A percentile compares a stretch with the other conserved stretches of the same genome.
Evolutionary conservation across 2,113 vertebrate genomes (phyloP).

Genomic region (Choloepus hoffmanni): DNA sequence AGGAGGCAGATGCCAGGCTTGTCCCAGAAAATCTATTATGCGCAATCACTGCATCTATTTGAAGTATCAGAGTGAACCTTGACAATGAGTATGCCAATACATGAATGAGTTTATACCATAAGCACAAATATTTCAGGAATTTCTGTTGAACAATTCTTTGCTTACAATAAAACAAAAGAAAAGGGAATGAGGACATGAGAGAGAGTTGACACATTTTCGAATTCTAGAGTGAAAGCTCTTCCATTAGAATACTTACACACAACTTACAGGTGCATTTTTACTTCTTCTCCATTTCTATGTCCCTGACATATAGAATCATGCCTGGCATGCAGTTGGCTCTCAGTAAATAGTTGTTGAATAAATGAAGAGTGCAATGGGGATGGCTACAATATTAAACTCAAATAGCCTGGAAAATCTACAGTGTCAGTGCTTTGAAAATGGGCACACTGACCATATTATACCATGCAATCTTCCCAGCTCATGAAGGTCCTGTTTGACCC

Average conservation of each 20-base stretch:
- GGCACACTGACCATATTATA: neutral
- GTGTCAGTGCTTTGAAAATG: neutral
- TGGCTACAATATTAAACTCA: neutral
- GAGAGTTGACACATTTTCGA: neutral
- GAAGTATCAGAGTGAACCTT: neutral
- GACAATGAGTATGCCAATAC: neutral
- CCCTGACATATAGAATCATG: neutral
- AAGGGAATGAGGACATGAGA: neutral
- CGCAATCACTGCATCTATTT: neutral
- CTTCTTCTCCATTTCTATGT: too few relatives aligned
- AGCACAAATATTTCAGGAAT: neutral
- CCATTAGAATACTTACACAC: neutral
- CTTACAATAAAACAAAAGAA: neutral
- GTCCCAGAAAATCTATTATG: neutral
- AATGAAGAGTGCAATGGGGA: neutral
- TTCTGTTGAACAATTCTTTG: neutral
- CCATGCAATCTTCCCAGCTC: neutral
- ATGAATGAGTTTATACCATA: neutral
- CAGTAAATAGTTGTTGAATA: neutral
- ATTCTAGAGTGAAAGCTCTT: neutral
- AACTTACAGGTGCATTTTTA: neutral
- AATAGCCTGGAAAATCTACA: neutral
- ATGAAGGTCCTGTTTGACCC: neutral
- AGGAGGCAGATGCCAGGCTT: neutral
- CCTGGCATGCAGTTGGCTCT: neutral